phyloP scores from a whole-genome alignment of 2,113 vertebrate genomes.

The Phalacrocorax pelagicus region DNA sequence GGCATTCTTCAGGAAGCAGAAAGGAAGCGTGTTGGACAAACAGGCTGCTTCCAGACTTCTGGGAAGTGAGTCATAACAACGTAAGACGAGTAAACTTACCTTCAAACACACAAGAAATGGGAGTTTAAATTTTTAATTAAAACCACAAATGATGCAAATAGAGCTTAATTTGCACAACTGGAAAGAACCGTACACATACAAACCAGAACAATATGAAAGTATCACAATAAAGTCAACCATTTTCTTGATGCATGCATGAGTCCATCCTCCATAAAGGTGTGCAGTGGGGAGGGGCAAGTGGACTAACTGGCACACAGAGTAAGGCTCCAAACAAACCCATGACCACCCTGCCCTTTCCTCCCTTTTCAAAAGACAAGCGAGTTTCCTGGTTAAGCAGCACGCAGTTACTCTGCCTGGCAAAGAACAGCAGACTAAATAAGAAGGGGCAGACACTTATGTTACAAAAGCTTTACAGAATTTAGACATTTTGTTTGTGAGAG shows the following conservation, averaged over 20 bases:
- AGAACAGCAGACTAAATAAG: neutral
- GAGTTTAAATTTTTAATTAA: neutral
- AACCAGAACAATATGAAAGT: neutral
- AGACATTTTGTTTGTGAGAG: neutral
- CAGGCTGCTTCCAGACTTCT: neutral
- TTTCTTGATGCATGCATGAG: neutral
- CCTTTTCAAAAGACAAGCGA: neutral
- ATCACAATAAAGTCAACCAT: neutral
- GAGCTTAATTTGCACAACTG: neutral
- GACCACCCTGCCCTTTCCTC: neutral
- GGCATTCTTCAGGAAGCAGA: neutral
- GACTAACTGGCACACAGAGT: neutral
- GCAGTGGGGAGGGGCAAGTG: neutral
- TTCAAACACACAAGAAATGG: neutral
- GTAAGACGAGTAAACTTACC: neutral
- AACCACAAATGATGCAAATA: neutral
- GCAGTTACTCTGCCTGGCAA: neutral
- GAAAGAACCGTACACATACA: neutral
- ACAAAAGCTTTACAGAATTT: neutral
- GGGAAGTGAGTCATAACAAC: neutral
- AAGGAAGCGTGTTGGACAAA: neutral
- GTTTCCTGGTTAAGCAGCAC: neutral
- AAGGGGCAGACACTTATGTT: neutral
- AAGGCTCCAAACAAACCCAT: neutral
- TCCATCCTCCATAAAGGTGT: rapidly evolving